Base-by-base conservation (phyloP, 2,113 vertebrate genomes). In the Cochlearius cochlearius region DNA sequence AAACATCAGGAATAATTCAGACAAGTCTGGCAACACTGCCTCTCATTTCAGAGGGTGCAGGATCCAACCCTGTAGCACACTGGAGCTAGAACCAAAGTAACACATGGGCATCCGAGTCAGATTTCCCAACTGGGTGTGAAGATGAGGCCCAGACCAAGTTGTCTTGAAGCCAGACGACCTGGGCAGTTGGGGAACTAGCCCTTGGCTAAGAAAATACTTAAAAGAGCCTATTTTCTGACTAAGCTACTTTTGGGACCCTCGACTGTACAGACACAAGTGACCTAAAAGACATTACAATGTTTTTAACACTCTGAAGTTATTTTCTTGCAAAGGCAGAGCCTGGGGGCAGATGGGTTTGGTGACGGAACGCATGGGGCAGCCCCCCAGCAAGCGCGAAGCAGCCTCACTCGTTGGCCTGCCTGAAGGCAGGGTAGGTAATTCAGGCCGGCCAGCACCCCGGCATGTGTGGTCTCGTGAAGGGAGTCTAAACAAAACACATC, bases 1-100 rank as follows among this genome's bases (percentile, higher is more conserved):
- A 88, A 92, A 95, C 86, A 96, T 92, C 75, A 95, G 92, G 74
- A 93, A 79, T 34, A 84, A 95, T 63, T 77, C 94, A 93, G 93
- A 78, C 69, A 71, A 55, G 68, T 52, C 78, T 89, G 91, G 67
- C 69, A 88, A 62, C 14, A 43, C 64, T 45, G 83, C 34, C 67
- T 96, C 47, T 85, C 67, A 91, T 89, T 83, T 86, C 73, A 56
- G 39, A 92, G 91, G 90, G 62, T 14, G 56, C 39, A n/a, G 52
- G 67, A 92, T 66, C 34, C 85, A 71, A 29, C 69, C 66, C 67
- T 59, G 59, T 36, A 69, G 79, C 90, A 32, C 41, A 26, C 32
- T 55, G 82, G 79, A 83, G 81, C 86, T 75, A 56, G 23, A 91
- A 92, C 62, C 92, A 36, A 92, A 93, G 90, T 66, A 90, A 74